phyloP scores from a whole-genome alignment of 2,113 vertebrate species.

The Ellobius talpinus region DNA sequence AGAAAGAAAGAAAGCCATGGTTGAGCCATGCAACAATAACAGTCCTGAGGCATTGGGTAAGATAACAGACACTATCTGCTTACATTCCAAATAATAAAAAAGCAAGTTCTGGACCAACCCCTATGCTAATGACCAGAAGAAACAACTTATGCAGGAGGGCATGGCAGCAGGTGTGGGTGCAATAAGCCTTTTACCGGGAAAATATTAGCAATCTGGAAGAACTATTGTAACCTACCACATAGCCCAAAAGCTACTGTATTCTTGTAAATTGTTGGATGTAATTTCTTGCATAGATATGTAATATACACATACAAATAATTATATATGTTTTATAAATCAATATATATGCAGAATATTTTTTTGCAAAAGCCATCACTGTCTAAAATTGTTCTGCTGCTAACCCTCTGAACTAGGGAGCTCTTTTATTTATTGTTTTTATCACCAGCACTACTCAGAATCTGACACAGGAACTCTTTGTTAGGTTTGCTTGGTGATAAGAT shows the following conservation, averaged over 20 bases:
- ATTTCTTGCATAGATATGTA: background rate
- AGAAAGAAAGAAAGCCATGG: background rate
- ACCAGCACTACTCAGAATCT: background rate
- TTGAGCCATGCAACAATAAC: background rate
- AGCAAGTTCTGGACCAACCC: background rate
- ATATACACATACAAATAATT: background rate
- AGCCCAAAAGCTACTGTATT: background rate
- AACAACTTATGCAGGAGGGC: background rate
- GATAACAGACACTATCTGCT: background rate
- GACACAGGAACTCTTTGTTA: background rate
- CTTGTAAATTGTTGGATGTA: background rate
- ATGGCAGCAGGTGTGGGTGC: background rate
- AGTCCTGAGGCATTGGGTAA: background rate
- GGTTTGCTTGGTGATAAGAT: background rate
- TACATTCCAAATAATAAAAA: background rate
- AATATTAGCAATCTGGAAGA: background rate
- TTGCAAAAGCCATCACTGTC: no score
- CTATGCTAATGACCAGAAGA: background rate
- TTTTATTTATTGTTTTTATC: background rate
- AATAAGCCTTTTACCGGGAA: background rate
- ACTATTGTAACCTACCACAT: background rate
- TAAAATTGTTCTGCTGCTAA: background rate
- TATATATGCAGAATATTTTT: background rate
- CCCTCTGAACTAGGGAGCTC: background rate
- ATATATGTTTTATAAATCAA: background rate